Evolutionary conservation across 2,888 invertebrate species (phyloP).

Genomic region (Priocnemis perturbator): DNA sequence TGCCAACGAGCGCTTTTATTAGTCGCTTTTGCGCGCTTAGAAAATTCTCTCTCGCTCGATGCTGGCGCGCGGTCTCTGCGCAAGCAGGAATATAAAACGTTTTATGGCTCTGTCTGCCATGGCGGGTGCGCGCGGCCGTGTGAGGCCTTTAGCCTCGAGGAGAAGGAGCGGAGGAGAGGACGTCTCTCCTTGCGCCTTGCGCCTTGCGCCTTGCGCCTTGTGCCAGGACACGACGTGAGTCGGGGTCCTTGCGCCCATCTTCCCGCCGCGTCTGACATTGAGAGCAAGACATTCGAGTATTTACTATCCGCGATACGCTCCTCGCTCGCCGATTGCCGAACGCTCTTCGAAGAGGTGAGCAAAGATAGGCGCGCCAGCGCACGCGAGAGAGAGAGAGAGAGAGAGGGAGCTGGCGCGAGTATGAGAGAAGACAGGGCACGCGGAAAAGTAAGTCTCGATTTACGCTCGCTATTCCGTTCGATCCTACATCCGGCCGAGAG

Average conservation of each 20-base stretch:
- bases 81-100: slow-evolving; percentile 52
- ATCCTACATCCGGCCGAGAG: too few species aligned
- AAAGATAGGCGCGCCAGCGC: not conserved
- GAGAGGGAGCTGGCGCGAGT: not conserved
- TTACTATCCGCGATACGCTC: slow-evolving; percentile 8
- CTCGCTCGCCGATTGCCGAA: not conserved
- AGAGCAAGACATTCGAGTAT: slow-evolving; percentile 31
- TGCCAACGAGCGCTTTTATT: slow-evolving; percentile 1
- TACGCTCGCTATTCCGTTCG: too few species aligned
- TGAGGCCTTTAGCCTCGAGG: slow-evolving; percentile 48
- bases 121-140: slow-evolving; percentile 28
- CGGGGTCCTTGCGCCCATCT: slow-evolving; percentile 53
- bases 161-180: not conserved
- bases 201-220: slow-evolving; percentile 9
- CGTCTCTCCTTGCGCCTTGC: slow-evolving; percentile 12
- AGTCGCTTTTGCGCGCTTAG: slow-evolving; percentile 10
- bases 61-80: slow-evolving; percentile 24
- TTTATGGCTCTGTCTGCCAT: slow-evolving; percentile 54
- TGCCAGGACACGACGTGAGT: slow-evolving; percentile 17
- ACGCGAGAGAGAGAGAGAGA: slow-evolving; percentile 17
- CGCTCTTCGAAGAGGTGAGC: too few species aligned
- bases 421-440: not conserved
- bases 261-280: slow-evolving; percentile 34
- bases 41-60: slow-evolving; percentile 4
- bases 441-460: too few species aligned